Evolutionary conservation across 2,113 vertebrate genomes (phyloP), one percentile per base, ranked within the genome.

Genomic region (Cavia aperea): DNA sequence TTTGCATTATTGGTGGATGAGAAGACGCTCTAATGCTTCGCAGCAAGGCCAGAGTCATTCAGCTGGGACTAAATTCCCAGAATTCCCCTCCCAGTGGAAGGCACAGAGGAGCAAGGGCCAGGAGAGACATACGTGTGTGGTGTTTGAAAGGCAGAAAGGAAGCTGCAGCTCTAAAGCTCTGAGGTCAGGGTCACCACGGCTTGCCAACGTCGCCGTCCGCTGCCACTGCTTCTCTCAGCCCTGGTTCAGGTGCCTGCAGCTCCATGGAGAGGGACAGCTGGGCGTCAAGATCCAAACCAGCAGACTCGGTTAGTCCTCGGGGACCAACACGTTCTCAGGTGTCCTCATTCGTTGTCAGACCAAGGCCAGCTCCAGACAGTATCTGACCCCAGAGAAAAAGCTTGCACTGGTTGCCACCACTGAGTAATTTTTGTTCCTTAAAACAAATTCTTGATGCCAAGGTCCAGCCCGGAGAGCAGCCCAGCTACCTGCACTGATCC

Each of bases 171-270:
- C 79, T 16, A 63, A 49, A 10, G 4, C 26, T 89, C 56, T 60
- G 54, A 70, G 46, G 29, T n/a, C 0, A 0, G 7, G 8, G 31
- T 36, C 36, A 54, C 66, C 54, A 33, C 46, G 88, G 39, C 24
- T 46, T 31, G 26, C 10, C 29, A 31, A 36, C 49, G 29, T 4
- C 21, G 4, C 39, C 0, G 0, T 24, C 23, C 78, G 36, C 54
- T 19, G 23, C 58, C 26, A 49, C n/a, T 36, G 18, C 21, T 51
- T 77, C 75, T 60, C 4, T 29, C 39, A 56, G 33, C 39, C 29
- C 60, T 39, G 60, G 73, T 39, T 54, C 51, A 54, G 51, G 14
- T 24, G 8, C 10, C 43, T 36, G 9, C 19, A 72, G 19, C 43
- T 79, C 60, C 36, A 14, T 12, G 14, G 15, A 81, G 19, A 51